Conservation (phyloP, 2,113 vertebrate genomes). For the Gambusia holbrooki region DNA sequence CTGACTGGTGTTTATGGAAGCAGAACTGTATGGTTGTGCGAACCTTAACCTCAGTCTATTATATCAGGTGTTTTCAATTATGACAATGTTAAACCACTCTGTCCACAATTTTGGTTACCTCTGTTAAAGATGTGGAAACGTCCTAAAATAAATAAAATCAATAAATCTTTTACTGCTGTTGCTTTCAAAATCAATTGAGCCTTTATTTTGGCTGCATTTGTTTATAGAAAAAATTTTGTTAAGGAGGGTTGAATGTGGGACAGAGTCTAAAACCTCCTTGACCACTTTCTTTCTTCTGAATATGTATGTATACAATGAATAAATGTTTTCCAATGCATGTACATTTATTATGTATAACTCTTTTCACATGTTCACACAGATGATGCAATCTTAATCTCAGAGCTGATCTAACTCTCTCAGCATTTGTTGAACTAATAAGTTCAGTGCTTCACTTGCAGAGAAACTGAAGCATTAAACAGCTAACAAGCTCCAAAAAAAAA, state of each 20-base stretch:
- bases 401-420: slow-evolving; percentile 30
- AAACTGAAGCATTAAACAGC: slow-evolving; percentile 26
- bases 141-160: no score
- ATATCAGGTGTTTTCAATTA: no score
- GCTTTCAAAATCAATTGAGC: no score
- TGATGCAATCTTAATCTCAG: slow-evolving; percentile 16
- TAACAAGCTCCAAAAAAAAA: slow-evolving; percentile 30
- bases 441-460: slow-evolving; percentile 11
- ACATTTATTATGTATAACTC: neutral
- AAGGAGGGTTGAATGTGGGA: no score
- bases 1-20: neutral
- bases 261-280: neutral
- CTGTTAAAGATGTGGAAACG: no score
- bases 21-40: neutral
- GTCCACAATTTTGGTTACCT: no score
- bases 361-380: slow-evolving; percentile 15
- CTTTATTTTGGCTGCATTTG: no score
- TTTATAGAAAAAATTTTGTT: no score
- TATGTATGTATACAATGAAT: neutral
- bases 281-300: neutral
- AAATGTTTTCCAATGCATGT: neutral
- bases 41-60: neutral
- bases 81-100: no score
- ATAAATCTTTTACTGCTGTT: no score
- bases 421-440: slow-evolving; percentile 43